Base-by-base conservation (phyloP, 2,113 vertebrate species). In the Leucosticte australis region DNA sequence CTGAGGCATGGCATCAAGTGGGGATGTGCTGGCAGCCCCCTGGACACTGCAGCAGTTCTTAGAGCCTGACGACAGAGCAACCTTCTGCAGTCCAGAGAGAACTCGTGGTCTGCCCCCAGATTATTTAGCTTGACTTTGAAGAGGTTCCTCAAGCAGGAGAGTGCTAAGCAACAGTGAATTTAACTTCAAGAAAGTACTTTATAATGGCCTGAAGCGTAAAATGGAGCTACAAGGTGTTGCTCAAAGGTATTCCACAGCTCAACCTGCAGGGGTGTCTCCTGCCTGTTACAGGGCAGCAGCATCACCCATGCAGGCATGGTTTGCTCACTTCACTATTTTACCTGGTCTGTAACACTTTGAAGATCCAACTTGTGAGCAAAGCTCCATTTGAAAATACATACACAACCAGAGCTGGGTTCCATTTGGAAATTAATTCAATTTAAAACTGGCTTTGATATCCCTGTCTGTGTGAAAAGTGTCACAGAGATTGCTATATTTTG, bases 271-370 rank as follows among this genome's bases (percentile, higher is more conserved):
- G 12, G 37, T 24, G 37, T 23, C 46, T 79, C 75, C 56, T 52
- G 41, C 22, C 53, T 60, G 53, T 30, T 74, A 33, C 27, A 53
- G 63, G 39, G 50, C 64, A 80, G 59, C 21, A 42, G 0, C 13
- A 37, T 37, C 41, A 41, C 24, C 57, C 37, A 60, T 0, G 0
- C 15, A 35, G 24, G 53, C 17, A 53, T 3, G 42, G 26, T 37
- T 74, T 42, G 10, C 42, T 74, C 28, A 4, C 18, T 75, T 55
- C 28, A 11, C 10, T 39, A 4, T 30, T 74, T 59, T 63, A 35
- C 27, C 39, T 65, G 26, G 26, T 50, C 41, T 60, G 0, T 46
- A 67, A 70, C 9, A 55, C 20, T 65, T 60, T 42, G 52, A 57
- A 74, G 37, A 62, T 46, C 18, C 28, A 73, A 14, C 15, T 37